Base-by-base conservation (phyloP, 2,113 vertebrate species). In the Stomatorhinus ivindoensis region DNA sequence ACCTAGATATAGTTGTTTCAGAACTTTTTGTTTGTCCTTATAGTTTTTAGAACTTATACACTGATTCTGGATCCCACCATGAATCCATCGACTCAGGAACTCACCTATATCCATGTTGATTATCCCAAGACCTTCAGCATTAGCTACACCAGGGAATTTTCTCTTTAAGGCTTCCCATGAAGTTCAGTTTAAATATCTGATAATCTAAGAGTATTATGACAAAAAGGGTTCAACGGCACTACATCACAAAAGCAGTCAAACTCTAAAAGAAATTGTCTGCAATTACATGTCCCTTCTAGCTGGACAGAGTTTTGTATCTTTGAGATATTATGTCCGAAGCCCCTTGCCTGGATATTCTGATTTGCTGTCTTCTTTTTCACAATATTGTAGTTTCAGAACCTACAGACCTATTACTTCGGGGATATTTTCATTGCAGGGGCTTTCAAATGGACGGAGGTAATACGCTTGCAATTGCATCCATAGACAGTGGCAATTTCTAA, bases 21-120 rank as follows among this genome's bases (percentile, higher is more conserved):
- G 85, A 51, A 87, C 85, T 87, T 53, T 31, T 47, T 87, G 85
- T 87, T 87, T 87, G 85, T 35, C 27, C 48, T 87, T 53, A 39
- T 31, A 13, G 85, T 10, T 87, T 35, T 31, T 53, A 31, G 3
- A 87, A 87, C 10, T 53, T 87, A 17, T 84, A 42, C 35, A 42
- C 24, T 86, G 83, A 50, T 86, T 48, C 42, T 21, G 11, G 83
- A 7, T 53, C 48, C 47, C 85, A 86, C 48, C 27, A 3, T 6
- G 9, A 51, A 35, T 53, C 50, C 47, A 9, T 87, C 27, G 21
- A 35, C 85, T 50, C 27, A 35, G 50, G 35, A n/a, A 53, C n/a
- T 87, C 24, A 7, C 6, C 1, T 17, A 27, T 35, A 0, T 55
- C 27, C 13, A 17, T 35, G 13, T 53, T 87, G 31, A 53, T 31